Evolutionary conservation across 2,113 vertebrate genomes (phyloP).

Genomic region (Micromys minutus): DNA sequence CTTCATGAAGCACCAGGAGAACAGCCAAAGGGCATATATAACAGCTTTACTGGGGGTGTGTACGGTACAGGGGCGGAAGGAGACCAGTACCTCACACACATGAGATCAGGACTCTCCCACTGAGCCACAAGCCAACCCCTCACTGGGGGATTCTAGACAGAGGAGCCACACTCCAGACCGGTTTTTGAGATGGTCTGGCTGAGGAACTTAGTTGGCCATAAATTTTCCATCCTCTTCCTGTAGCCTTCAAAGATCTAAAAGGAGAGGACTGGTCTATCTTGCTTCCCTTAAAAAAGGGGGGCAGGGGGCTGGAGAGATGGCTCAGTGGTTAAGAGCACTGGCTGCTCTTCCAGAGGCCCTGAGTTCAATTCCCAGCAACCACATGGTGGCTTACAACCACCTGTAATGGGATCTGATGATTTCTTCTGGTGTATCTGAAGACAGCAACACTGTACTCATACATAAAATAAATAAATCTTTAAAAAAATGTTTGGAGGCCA

Average conservation of each 20-base stretch:
- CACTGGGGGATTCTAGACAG: too few relatives aligned
- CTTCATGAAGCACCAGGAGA: background rate
- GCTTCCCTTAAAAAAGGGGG: too few relatives aligned
- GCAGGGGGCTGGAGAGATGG: too few relatives aligned
- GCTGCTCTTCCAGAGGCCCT: too few relatives aligned
- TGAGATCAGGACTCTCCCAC: background rate
- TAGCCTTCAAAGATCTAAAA: background rate
- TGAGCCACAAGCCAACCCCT: background rate
- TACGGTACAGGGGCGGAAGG: background rate
- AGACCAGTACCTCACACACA: background rate
- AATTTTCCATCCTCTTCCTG: background rate
- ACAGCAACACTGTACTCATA: too few relatives aligned
- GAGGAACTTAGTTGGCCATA: background rate
- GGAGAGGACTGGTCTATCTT: background rate
- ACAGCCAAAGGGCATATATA: background rate
- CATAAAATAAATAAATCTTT: too few relatives aligned
- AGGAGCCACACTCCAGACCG: background rate
- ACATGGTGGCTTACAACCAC: too few relatives aligned
- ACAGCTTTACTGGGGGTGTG: background rate
- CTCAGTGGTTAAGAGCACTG: too few relatives aligned
- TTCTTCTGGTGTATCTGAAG: too few relatives aligned
- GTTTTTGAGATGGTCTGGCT: background rate
- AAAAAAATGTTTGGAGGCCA: background rate
- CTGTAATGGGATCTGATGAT: too few relatives aligned
- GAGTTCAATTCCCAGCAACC: too few relatives aligned